These are phyloP conservation scores for Camptogramma bilineatum DNA, from an alignment of 2,888 invertebrate genomes.

Conservation along the genomic window DNA sequence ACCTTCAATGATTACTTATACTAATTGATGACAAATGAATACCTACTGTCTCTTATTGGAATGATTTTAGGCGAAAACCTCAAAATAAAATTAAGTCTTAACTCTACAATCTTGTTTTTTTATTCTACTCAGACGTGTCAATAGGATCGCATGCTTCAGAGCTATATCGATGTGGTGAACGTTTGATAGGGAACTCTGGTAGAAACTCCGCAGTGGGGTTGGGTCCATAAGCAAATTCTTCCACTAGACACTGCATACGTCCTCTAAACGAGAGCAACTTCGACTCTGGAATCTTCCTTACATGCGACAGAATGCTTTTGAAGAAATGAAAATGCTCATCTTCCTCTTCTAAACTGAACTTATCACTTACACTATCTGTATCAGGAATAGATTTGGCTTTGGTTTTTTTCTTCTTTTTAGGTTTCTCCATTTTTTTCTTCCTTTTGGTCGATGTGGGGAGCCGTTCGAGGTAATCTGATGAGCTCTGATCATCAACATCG, in stretches of 20 bases:
- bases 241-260: conserved; percentile 28
- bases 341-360: conserved; percentile 24
- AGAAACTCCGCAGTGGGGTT: conserved; percentile 20
- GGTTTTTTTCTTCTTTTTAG: conserved; percentile 21
- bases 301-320: conserved; percentile 32
- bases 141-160: conserved; percentile 27
- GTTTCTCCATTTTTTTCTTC: conserved; percentile 8
- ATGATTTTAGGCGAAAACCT: too few species aligned
- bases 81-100: background rate
- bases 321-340: conserved; percentile 35
- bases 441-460: conserved; percentile 15
- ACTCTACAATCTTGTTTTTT: too few species aligned
- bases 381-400: conserved; percentile 9
- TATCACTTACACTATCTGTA: conserved; percentile 15
- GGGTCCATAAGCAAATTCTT: conserved; percentile 30
- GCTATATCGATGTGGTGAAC: conserved; percentile 23
- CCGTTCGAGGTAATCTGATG: conserved; percentile 26
- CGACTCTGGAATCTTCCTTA: conserved; percentile 26
- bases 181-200: conserved; percentile 22
- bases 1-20: too few species aligned
- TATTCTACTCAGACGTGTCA: conserved; percentile 17
- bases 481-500: conserved; percentile 19
- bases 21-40: too few species aligned
- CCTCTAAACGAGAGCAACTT: conserved; percentile 28
- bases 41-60: too few species aligned